phyloP scores from a whole-genome alignment of 2,888 invertebrate genomes.

The Coleophora flavipennella region DNA sequence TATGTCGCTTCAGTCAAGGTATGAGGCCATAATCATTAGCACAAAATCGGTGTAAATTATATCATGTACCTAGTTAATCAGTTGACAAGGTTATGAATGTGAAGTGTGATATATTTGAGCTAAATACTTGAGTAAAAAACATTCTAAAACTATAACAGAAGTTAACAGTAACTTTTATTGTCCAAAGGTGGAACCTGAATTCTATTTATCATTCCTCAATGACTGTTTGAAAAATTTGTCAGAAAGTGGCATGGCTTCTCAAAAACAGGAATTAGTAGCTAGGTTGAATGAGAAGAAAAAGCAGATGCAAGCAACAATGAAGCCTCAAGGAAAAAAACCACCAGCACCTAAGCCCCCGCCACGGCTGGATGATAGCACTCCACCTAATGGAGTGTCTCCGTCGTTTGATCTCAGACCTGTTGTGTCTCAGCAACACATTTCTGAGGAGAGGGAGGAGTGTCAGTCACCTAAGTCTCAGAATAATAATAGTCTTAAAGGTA shows the following conservation, averaged over 20 bases:
- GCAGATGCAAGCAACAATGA: conserved; percentile 60
- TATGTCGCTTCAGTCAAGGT: conserved; percentile 87
- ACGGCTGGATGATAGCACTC: conserved; percentile 51
- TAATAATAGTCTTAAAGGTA: conserved; percentile 36
- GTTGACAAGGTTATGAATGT: too few species aligned
- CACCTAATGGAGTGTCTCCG: conserved; percentile 63
- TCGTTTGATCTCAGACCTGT: conserved; percentile 61
- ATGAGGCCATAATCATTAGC: conserved; percentile 19
- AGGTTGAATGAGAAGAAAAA: conserved; percentile 77
- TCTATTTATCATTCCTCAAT: conserved; percentile 79
- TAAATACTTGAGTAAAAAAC: too few species aligned
- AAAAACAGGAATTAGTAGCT: conserved; percentile 76
- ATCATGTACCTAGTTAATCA: too few species aligned
- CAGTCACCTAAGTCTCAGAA: conserved; percentile 38
- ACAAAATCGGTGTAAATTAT: too few species aligned
- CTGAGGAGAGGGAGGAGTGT: conserved; percentile 40
- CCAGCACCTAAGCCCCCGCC: conserved; percentile 61
- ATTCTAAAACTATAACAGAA: neutral
- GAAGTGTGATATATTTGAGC: too few species aligned
- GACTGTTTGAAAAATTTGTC: conserved; percentile 76
- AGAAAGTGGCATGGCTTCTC: conserved; percentile 52
- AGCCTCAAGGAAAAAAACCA: conserved; percentile 47
- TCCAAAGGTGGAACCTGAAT: conserved; percentile 78
- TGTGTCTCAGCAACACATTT: conserved; percentile 59
- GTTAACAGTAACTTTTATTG: neutral